These are phyloP conservation scores for Ctenomys sociabilis DNA, from an alignment of 2,113 vertebrate genomes.

Conservation along the genomic window DNA sequence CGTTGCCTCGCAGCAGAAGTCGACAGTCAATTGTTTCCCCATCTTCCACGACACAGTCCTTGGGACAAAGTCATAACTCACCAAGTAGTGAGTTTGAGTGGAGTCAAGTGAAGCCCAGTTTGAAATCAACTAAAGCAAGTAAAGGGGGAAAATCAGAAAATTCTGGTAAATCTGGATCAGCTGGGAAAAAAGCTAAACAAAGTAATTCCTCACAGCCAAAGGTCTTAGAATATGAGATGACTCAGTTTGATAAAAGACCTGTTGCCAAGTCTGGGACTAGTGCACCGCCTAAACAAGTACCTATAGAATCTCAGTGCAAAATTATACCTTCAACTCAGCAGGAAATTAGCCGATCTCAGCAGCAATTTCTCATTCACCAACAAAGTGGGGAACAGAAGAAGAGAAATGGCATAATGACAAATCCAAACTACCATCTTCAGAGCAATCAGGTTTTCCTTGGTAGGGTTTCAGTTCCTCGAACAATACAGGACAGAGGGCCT, in stretches of 20 bases:
- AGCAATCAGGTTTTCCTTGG: conserved; percentile 97
- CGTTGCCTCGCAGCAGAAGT: conserved; percentile 95
- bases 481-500: conserved; percentile 91
- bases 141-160: conserved; percentile 91
- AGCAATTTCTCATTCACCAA: conserved; percentile 94
- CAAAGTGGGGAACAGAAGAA: conserved; percentile 95
- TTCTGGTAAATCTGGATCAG: conserved; percentile 89
- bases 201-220: conserved; percentile 90
- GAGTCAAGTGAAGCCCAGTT: conserved; percentile 93
- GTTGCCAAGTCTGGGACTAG: conserved; percentile 90
- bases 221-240: conserved; percentile 98
- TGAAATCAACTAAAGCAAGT: conserved; percentile 92
- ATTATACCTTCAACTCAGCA: conserved; percentile 89
- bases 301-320: conserved; percentile 90
- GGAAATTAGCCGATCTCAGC: conserved; percentile 90
- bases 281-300: conserved; percentile 84
- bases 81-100: conserved; percentile 96
- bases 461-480: conserved; percentile 94
- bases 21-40: conserved; percentile 97
- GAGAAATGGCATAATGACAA: conserved; percentile 98
- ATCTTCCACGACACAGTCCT: conserved; percentile 94
- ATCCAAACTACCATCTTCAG: conserved; percentile 98
- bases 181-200: conserved; percentile 93
- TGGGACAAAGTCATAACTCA: conserved; percentile 91
- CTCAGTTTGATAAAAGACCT: conserved; percentile 94